Percentiles rank a stretch among this genome's conserved stretches.
phyloP scores from a whole-genome alignment of 64 coral and sea anemone species.

The Dendronephthya gigantea region DNA sequence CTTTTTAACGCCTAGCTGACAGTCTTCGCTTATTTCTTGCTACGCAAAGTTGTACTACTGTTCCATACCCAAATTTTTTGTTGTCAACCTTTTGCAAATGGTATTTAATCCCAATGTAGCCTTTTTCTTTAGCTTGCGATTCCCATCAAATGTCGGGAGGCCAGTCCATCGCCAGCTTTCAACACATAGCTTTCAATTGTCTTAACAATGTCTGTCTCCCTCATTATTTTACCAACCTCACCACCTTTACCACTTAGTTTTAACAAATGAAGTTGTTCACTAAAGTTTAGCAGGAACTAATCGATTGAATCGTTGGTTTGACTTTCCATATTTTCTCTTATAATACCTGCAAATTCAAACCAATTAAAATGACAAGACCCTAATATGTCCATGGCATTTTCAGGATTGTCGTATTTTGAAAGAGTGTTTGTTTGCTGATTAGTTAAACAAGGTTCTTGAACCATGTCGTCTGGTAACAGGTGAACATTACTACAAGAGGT shows the following conservation, averaged over 20 bases:
- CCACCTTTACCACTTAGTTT: conserved; percentile 1
- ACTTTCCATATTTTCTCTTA: neutral
- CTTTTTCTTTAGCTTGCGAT: conserved; percentile 21
- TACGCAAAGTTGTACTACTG: neutral
- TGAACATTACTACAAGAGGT: neutral
- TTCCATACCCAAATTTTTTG: neutral
- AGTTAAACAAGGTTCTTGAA: too few species aligned
- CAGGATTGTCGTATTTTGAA: conserved; percentile 26
- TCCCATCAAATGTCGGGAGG: conserved; percentile 41
- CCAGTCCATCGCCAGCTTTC: conserved; percentile 45
- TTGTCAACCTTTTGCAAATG: conserved; percentile 16
- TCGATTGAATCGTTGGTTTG: conserved; percentile 15
- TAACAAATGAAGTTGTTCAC: conserved; percentile 19
- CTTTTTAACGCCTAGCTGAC: neutral
- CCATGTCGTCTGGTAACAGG: too few species aligned
- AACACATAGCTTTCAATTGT: conserved; percentile 48
- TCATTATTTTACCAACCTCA: conserved; percentile 38
- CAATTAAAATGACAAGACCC: conserved; percentile 29
- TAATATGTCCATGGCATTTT: conserved; percentile 27
- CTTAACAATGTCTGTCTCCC: conserved; percentile 17
- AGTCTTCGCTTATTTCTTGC: conserved; percentile 11
- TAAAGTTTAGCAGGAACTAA: conserved; percentile 35
- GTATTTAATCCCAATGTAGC: conserved; percentile 42
- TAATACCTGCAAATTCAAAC: conserved; percentile 39
- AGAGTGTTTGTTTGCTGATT: too few species aligned